Percentiles rank a stretch among this genome's conserved stretches.
phyloP scores from a whole-genome alignment of 2,888 invertebrate genomes.

The Therioaphis trifolii region DNA sequence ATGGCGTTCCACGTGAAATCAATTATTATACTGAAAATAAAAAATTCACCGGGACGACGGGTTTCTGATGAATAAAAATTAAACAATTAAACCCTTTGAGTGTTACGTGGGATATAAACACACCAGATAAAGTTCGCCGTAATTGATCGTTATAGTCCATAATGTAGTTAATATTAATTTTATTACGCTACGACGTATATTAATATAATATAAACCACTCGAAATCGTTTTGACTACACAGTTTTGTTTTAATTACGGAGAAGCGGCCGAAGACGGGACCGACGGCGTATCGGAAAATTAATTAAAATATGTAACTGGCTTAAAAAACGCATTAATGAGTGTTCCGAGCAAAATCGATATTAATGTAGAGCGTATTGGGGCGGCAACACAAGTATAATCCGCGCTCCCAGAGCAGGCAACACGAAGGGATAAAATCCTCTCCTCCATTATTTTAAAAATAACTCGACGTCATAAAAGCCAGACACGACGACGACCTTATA shows the following conservation, averaged over 20 bases:
- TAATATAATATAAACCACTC: neutral
- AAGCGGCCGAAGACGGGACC: neutral
- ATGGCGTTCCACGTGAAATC: too few relatives aligned
- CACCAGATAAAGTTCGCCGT: neutral
- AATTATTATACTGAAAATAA: too few relatives aligned
- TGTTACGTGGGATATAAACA: neutral
- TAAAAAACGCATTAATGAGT: conserved; percentile 18
- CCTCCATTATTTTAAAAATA: conserved; percentile 16
- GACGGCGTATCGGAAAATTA: conserved; percentile 13
- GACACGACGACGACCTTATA: conserved; percentile 42
- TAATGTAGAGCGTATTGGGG: neutral
- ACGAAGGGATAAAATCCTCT: neutral
- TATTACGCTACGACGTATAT: neutral
- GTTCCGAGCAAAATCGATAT: neutral
- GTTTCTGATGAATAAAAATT: neutral
- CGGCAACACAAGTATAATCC: neutral
- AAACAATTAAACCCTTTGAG: neutral
- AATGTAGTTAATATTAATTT: neutral
- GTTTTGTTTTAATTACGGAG: conserved; percentile 21
- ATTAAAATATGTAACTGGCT: conserved; percentile 29
- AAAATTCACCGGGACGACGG: too few relatives aligned
- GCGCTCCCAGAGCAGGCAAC: neutral
- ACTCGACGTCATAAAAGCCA: conserved; percentile 21
- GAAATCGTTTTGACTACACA: conserved; percentile 12
- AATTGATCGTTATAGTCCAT: neutral